Percentiles rank a stretch among this genome's conserved stretches.
phyloP scores from a whole-genome alignment of 2,888 invertebrate genomes.

The Labia minor region DNA sequence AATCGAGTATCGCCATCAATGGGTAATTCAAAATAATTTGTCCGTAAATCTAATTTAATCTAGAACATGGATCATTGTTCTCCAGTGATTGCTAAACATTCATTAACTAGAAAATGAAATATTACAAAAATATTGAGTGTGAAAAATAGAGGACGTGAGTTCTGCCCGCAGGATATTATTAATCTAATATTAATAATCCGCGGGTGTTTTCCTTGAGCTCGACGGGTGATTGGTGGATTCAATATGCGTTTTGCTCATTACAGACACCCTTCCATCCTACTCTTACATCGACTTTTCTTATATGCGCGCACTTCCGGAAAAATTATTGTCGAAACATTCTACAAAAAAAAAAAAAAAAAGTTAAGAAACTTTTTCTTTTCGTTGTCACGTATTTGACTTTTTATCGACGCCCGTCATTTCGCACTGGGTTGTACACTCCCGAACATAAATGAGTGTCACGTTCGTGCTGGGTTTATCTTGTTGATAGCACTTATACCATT shows the following conservation, averaged over 20 bases:
- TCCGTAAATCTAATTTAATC: no score
- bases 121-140: background rate
- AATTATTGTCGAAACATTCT: background rate
- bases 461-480: background rate
- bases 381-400: constrained; percentile 24
- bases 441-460: background rate
- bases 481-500: background rate
- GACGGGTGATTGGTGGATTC: constrained; percentile 22
- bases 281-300: no score
- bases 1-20: no score
- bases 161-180: background rate
- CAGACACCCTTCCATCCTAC: no score
- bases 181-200: constrained; percentile 19
- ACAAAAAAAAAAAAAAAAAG: constrained; percentile 13
- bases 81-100: background rate
- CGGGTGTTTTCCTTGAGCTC: background rate
- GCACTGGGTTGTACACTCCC: no score
- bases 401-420: background rate
- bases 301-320: background rate
- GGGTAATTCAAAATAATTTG: no score
- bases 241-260: constrained; percentile 22
- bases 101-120: background rate
- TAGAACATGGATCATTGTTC: no score
- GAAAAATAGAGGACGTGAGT: constrained; percentile 15
- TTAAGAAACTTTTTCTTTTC: constrained; percentile 26